Conservation (phyloP, 2,888 invertebrate genomes). For the Eustalomyia histrio region DNA sequence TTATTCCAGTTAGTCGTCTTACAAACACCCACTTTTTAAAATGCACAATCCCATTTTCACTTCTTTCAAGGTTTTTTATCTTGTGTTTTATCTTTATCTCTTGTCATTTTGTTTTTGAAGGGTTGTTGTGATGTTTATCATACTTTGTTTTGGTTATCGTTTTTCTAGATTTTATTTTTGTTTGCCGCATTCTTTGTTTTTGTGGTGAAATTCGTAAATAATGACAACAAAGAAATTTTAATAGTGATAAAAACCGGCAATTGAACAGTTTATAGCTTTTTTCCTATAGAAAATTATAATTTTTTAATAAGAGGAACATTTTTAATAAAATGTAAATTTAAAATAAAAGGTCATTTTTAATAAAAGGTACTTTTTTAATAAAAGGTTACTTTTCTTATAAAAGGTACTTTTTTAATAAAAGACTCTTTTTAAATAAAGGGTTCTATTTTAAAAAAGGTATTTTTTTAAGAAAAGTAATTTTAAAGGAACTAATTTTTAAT, state of each 20-base stretch:
- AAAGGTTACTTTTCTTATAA: too few relatives aligned
- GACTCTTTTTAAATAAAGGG: too few relatives aligned
- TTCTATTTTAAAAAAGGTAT: too few relatives aligned
- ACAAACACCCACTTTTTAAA: conserved; percentile 42
- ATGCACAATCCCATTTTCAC: conserved; percentile 11
- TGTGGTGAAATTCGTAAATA: conserved; percentile 37
- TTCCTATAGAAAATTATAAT: too few relatives aligned
- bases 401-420: too few relatives aligned
- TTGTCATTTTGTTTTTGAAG: not conserved
- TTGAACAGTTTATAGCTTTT: too few relatives aligned
- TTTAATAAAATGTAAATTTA: too few relatives aligned
- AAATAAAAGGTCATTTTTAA: too few relatives aligned
- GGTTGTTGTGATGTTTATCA: conserved; percentile 28
- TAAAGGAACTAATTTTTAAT: too few relatives aligned
- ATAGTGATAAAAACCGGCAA: not conserved
- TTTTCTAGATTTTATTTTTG: conserved; percentile 11
- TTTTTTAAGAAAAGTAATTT: too few relatives aligned
- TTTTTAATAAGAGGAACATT: too few relatives aligned
- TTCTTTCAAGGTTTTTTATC: conserved; percentile 36
- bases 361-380: too few relatives aligned
- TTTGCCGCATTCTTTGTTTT: conserved; percentile 36
- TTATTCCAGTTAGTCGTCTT: conserved; percentile 68
- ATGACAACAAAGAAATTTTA: not conserved
- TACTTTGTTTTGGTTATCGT: conserved; percentile 49
- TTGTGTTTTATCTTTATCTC: conserved; percentile 1